Percentiles rank a stretch among this genome's conserved stretches.
Evolutionary conservation across 2,113 vertebrate species (phyloP).

Genomic region (Arvicanthis niloticus): DNA sequence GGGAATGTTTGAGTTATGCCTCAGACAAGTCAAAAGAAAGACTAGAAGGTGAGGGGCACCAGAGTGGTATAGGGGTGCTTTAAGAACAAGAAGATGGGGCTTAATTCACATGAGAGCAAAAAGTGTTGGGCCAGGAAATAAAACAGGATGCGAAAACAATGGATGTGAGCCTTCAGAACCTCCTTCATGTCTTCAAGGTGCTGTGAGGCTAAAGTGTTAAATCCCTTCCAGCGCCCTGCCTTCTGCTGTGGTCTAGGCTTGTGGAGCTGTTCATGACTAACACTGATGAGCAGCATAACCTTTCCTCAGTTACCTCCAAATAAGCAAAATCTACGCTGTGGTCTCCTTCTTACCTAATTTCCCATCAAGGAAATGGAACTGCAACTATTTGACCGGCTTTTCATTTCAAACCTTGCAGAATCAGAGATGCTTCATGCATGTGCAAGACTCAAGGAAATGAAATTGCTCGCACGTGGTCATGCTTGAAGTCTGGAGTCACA

Average conservation of each 20-base stretch:
- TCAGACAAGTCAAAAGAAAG: constrained; percentile 60
- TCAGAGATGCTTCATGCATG: constrained; percentile 57
- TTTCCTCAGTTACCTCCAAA: constrained; percentile 28
- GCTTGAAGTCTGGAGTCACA: constrained; percentile 67
- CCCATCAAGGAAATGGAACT: constrained; percentile 65
- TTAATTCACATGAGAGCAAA: neutral
- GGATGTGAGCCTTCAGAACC: neutral
- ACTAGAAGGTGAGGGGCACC: constrained; percentile 19
- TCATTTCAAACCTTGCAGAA: constrained; percentile 63
- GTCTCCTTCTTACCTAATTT: constrained; percentile 51
- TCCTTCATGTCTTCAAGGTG: neutral
- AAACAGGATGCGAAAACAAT: neutral
- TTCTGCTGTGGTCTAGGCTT: neutral
- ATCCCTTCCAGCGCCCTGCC: neutral
- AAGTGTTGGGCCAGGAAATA: neutral
- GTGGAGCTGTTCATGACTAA: neutral
- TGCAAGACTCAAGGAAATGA: constrained; percentile 68
- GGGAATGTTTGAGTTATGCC: constrained; percentile 64
- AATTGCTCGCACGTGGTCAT: neutral
- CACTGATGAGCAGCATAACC: constrained; percentile 25
- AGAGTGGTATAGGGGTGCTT: neutral
- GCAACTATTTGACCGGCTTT: constrained; percentile 69
- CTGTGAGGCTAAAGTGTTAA: neutral
- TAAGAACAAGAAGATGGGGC: neutral
- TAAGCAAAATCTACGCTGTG: constrained; percentile 18